Evolutionary conservation across 1,140 invertebrate genomes (phyloP).

Genomic region (Hycleus cichorii): DNA sequence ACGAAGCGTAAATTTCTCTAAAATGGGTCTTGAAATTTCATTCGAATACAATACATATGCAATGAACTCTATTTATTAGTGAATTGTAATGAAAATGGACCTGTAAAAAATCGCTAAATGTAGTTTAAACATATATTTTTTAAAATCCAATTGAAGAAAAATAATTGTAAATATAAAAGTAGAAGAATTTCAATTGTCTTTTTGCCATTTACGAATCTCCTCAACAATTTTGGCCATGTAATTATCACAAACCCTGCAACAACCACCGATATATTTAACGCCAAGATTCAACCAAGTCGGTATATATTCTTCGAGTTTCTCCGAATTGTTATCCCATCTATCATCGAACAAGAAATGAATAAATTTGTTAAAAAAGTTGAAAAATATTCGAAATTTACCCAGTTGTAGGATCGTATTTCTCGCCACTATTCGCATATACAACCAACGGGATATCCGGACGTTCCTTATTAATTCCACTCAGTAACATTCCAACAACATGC

Average conservation of each 20-base stretch:
- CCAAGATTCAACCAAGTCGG: conserved; percentile 62
- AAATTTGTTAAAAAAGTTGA: no score
- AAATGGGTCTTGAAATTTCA: no score
- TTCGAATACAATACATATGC: no score
- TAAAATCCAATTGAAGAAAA: no score
- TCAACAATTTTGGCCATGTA: conserved; percentile 51
- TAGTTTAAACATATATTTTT: no score
- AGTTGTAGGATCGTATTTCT: conserved; percentile 47
- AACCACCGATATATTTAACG: conserved; percentile 68
- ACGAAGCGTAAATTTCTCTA: no score
- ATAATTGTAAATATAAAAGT: no score
- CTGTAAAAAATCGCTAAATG: no score
- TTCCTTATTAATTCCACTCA: conserved; percentile 34
- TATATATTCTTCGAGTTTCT: conserved; percentile 50
- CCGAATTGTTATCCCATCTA: conserved; percentile 10
- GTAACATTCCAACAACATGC: conserved; percentile 41
- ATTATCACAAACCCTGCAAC: conserved; percentile 61
- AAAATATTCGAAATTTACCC: conserved; percentile 38
- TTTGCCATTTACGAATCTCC: conserved; percentile 33
- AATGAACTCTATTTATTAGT: no score
- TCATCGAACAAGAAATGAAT: neutral
- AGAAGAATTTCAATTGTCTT: neutral
- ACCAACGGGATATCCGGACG: conserved; percentile 45
- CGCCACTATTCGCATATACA: conserved; percentile 66
- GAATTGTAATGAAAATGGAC: no score